These are phyloP conservation scores for Synchiropus splendidus DNA, from an alignment of 2,113 vertebrate species.

Conservation along the genomic window DNA sequence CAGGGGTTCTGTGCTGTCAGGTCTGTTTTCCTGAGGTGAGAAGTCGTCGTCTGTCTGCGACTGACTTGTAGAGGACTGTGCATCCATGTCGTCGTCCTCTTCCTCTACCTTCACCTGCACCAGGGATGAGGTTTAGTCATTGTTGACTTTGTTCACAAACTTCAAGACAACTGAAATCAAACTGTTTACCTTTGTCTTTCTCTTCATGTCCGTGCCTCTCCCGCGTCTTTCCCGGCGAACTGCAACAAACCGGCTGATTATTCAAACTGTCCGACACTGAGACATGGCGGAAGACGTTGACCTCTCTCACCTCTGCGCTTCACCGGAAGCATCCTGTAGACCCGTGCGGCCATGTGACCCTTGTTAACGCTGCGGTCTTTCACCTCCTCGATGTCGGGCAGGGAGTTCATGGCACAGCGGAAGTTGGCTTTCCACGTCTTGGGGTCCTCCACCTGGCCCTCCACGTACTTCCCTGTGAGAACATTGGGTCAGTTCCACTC, in stretches of 20 bases:
- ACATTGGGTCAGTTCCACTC: not conserved
- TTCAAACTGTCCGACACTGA: not conserved
- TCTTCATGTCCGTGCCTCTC: constrained; percentile 66
- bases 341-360: constrained; percentile 81
- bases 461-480: constrained; percentile 75
- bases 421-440: constrained; percentile 99
- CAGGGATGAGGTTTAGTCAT: no score
- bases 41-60: constrained; percentile 26
- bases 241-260: not conserved
- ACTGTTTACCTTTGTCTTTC: no score
- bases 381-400: constrained; percentile 91
- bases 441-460: constrained; percentile 74
- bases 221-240: constrained; percentile 70
- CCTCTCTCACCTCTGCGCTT: constrained; percentile 66
- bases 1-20: constrained; percentile 63
- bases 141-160: no score
- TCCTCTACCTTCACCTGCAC: constrained; percentile 64
- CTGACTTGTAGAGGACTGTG: constrained; percentile 29
- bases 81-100: constrained; percentile 55
- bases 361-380: constrained; percentile 88
- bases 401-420: constrained; percentile 94
- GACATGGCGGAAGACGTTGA: not conserved
- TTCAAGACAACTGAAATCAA: no score
- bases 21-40: constrained; percentile 68
- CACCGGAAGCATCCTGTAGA: constrained; percentile 84